Base-by-base conservation (phyloP, 1,140 invertebrate genomes). In the Zophobas atratus region DNA sequence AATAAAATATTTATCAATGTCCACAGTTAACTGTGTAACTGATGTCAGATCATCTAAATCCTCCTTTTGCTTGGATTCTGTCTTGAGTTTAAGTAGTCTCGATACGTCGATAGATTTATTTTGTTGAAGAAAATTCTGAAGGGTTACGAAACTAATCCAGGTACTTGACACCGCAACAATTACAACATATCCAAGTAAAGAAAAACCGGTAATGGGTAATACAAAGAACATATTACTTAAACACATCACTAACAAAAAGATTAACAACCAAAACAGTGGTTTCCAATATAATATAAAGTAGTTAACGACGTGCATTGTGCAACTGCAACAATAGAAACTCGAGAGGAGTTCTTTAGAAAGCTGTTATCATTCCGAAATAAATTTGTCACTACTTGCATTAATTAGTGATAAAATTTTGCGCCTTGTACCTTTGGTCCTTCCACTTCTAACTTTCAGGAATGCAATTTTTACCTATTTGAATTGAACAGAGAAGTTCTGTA, bases 1-100 rank as follows among this genome's bases (percentile, higher is more conserved):
- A 41, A 86, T 82, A 75, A 82, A 86, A 76, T 82, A 79, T 36
- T 77, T 77, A 55, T 85, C 84, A 43, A 86, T 82, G 55, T 86
- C 83, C 43, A 78, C 5, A 35, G 81, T 73, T 41, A 86, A 77
- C 34, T 77, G 43, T 33, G 81, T 75, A 46, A 85, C 79, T 43
- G 77, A 72, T 6, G 84, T 78, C 5, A 46, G 1, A 79, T 83
- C 80, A 56, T 77, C 81, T 71, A 20, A 49, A 32, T 1, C 36
- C 0, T 72, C 51, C 46, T 34, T 72, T 20, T 67, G n/a, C n/a
- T 33, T 8, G 2, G 33, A 36, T 20, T 67, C 6, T 0, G 20
- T 33, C 43, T 67, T 67, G 20, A 67, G 8, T 6, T 67, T 67
- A 1, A 67, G 20, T 6, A 73, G 49, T 55, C 34, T 73, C 1